Base-by-base conservation (phyloP, 2,797 vertebrate genomes). In the Arremon aurantiirostris region DNA sequence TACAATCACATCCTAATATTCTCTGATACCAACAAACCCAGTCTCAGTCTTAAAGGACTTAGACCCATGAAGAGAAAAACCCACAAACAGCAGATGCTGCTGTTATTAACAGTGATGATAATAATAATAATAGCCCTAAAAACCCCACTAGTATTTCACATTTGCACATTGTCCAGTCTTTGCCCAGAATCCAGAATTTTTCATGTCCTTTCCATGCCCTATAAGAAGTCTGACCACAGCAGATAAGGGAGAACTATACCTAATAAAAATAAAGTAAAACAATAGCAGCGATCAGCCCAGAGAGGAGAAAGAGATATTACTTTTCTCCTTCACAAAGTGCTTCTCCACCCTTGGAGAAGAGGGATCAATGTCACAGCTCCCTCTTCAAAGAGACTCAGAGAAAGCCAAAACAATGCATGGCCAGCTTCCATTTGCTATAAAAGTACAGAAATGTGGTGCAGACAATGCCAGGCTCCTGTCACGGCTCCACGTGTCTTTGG, bases 381-480 rank as follows among this genome's bases (percentile, higher is more conserved):
- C 34, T 90, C 90, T 85, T 95, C 92, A 93, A 90, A 95, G 85
- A 56, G 60, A 44, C 71, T 63, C 73, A 26, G 19, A 84, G 63
- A 85, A 86, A 85, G 56, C 23, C 64, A 47, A 82, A 85, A 94
- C 93, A 96, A 95, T 85, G 69, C 24, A 73, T 94, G 91, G 93
- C 90, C n/a, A 1, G 13, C 46, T 91, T 95, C 94, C 94, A 83
- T 61, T 88, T 64, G 63, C 83, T 68, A 22, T 68, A 70, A 75
- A 82, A 71, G 57, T 41, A 44, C 68, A 63, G 72, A 72, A 72
- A 39, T 2, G 52, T 17, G 56, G 82, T 2, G 5, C 68, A 90
- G 82, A 76, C 72, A 91, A 73, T 66, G 72, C 59, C 79, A 80
- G 80, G 69, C 92, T 83, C 64, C 64, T 34, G 6, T 44, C 56